Percentiles rank a stretch among this genome's conserved stretches.
Evolutionary conservation across 2,888 invertebrate species (phyloP).

Genomic region (Phyllotreta cruciferae): DNA sequence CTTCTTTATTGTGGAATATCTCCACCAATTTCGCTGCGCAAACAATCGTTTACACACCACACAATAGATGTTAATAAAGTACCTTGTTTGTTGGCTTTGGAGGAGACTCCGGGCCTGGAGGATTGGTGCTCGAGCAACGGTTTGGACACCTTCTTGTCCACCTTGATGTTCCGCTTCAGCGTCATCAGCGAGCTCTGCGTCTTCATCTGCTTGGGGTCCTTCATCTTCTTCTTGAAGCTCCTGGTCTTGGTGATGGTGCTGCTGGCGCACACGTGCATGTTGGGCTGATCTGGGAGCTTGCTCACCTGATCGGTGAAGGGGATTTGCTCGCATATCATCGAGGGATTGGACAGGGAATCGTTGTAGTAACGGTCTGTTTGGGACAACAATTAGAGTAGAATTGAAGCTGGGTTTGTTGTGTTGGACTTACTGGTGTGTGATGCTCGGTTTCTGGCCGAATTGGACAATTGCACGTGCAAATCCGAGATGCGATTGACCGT

Average conservation of each 20-base stretch:
- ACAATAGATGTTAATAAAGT: neutral
- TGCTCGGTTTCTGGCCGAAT: constrained; percentile 38
- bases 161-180: constrained; percentile 17
- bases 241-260: constrained; percentile 5
- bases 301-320: neutral
- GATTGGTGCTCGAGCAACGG: neutral
- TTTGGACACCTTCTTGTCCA: constrained; percentile 13
- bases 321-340: neutral
- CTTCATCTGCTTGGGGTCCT: constrained; percentile 12
- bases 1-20: constrained; percentile 57
- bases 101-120: neutral
- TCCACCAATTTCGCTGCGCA: constrained; percentile 54
- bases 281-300: neutral
- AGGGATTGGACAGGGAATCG: too few relatives aligned
- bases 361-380: too few relatives aligned
- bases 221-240: constrained; percentile 9
- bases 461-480: constrained; percentile 47
- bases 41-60: too few relatives aligned
- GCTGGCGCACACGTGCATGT: neutral
- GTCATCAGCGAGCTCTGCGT: constrained; percentile 7
- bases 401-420: too few relatives aligned
- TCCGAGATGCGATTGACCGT: constrained; percentile 56
- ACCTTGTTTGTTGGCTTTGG: neutral
- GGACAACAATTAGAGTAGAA: too few relatives aligned
- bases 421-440: constrained; percentile 6